phyloP scores from a whole-genome alignment of 2,888 invertebrate genomes.

The Platycheirus rosarum region DNA sequence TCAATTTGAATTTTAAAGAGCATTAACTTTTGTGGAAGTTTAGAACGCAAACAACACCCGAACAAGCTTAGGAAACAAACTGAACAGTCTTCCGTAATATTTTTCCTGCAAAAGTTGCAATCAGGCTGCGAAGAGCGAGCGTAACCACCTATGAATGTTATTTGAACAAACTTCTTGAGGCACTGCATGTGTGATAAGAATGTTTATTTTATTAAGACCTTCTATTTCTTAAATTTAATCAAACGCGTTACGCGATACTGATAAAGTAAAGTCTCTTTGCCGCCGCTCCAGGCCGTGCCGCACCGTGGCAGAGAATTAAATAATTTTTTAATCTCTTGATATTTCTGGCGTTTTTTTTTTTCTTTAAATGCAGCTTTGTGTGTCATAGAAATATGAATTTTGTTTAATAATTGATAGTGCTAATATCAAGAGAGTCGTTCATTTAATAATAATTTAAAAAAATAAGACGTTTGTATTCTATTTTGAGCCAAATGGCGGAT shows the following conservation, averaged over 20 bases:
- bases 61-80: not conserved
- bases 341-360: constrained; percentile 2
- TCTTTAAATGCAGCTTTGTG: too few relatives aligned
- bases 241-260: constrained; percentile 17
- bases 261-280: constrained; percentile 46
- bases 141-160: not conserved
- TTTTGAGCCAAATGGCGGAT: too few relatives aligned
- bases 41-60: not conserved
- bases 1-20: not conserved
- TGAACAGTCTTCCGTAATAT: not conserved
- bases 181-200: constrained; percentile 20
- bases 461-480: too few relatives aligned
- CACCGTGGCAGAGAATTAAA: constrained; percentile 33
- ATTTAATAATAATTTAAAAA: too few relatives aligned
- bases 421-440: too few relatives aligned
- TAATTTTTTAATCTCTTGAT: constrained; percentile 37
- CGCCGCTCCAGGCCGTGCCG: too few relatives aligned
- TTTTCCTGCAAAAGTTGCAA: constrained; percentile 1
- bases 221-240: constrained; percentile 6
- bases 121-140: not conserved
- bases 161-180: constrained; percentile 16
- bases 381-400: too few relatives aligned
- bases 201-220: constrained; percentile 25
- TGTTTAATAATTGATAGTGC: too few relatives aligned
- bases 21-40: too few relatives aligned